Evolutionary conservation across 2,888 invertebrate genomes (phyloP).

Genomic region (Thyatira batis): DNA sequence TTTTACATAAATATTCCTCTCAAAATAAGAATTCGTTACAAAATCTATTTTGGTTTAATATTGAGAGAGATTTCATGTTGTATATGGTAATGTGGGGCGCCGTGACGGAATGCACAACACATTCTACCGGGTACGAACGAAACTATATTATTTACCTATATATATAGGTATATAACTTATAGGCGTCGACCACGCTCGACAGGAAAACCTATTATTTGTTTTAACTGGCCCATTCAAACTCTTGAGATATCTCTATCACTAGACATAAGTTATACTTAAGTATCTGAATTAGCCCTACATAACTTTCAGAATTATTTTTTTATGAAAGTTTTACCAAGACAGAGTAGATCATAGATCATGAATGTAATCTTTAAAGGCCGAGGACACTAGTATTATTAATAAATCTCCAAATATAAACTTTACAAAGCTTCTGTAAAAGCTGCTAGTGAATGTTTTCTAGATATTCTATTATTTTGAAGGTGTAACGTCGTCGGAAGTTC

Average conservation of each 20-base stretch:
- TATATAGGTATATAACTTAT: not conserved
- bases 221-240: not conserved
- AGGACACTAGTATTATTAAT: no score
- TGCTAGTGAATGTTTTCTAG: no score
- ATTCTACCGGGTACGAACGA: not conserved
- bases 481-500: no score
- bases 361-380: no score
- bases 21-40: not conserved
- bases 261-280: not conserved
- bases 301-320: not conserved
- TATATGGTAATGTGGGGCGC: not conserved
- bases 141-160: not conserved
- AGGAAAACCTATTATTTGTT: not conserved
- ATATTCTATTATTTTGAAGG: no score
- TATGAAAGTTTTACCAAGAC: no score
- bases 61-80: not conserved
- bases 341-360: no score
- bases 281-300: not conserved
- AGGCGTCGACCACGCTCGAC: not conserved
- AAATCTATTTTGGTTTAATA: not conserved
- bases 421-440: no score
- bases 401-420: no score
- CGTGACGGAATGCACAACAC: conserved; percentile 4
- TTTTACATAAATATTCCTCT: not conserved
- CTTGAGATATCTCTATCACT: not conserved